Percentiles rank a stretch among this genome's conserved stretches.
These are phyloP conservation scores for Ochropacha duplaris DNA, from an alignment of 2,888 invertebrate genomes.

Conservation along the genomic window DNA sequence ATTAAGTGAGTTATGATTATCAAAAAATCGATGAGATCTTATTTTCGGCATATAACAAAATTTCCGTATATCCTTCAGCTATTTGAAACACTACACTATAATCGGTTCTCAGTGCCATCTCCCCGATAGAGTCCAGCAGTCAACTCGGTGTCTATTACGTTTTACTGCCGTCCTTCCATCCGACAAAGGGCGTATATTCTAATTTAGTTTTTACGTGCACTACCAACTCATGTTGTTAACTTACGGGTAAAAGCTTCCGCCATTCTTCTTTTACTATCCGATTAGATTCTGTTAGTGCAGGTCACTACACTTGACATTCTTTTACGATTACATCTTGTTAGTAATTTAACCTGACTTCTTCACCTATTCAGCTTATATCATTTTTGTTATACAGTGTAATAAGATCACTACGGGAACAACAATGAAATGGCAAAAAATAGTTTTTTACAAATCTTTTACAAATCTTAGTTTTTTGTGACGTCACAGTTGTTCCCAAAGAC, in stretches of 20 bases:
- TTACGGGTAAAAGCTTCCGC: constrained; percentile 50
- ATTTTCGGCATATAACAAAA: too few species aligned
- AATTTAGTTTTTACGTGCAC: constrained; percentile 54
- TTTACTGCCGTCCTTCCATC: constrained; percentile 26
- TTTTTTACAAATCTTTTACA: too few species aligned
- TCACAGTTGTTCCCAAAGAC: too few species aligned
- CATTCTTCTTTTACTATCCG: constrained; percentile 28
- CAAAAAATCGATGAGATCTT: too few species aligned
- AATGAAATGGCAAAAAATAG: too few species aligned
- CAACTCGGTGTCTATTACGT: constrained; percentile 3
- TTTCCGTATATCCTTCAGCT: too few species aligned
- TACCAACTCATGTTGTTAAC: constrained; percentile 44
- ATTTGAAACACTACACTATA: neutral
- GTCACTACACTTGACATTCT: neutral
- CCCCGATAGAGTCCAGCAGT: neutral
- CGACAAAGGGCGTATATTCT: constrained; percentile 48
- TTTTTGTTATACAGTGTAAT: too few species aligned
- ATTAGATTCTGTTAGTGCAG: neutral
- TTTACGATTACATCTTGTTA: neutral
- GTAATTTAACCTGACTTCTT: neutral
- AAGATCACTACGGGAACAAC: too few species aligned
- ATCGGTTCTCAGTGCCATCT: neutral
- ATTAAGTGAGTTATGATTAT: too few species aligned
- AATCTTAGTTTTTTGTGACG: too few species aligned
- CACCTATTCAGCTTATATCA: too few species aligned